These are phyloP conservation scores for Hydropsyche betteni DNA, from an alignment of 2,888 invertebrate genomes.

Conservation along the genomic window DNA sequence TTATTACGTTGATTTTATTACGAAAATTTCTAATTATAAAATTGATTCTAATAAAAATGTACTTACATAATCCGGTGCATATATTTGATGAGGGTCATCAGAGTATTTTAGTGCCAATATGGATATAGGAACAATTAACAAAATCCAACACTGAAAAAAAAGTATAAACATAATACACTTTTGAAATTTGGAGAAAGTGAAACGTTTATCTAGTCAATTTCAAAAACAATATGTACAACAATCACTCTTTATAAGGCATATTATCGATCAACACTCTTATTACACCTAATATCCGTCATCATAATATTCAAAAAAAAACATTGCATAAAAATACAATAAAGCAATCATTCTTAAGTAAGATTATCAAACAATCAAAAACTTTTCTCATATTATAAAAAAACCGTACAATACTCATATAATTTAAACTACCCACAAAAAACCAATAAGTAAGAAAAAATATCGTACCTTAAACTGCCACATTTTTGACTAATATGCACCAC, in stretches of 20 bases:
- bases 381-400: too few relatives aligned
- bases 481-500: neutral
- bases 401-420: neutral
- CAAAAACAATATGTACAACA: neutral
- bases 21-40: too few relatives aligned
- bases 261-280: too few relatives aligned
- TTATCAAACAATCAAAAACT: too few relatives aligned
- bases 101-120: conserved; percentile 31
- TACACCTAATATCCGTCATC: too few relatives aligned
- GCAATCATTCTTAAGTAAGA: too few relatives aligned
- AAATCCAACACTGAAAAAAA: conserved; percentile 41
- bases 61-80: conserved; percentile 52
- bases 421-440: neutral
- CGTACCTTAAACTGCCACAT: conserved; percentile 38
- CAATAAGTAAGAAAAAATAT: neutral
- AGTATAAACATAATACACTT: neutral
- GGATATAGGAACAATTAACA: conserved; percentile 1
- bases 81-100: conserved; percentile 30
- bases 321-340: neutral
- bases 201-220: conserved; percentile 24
- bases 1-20: too few relatives aligned
- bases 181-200: conserved; percentile 7
- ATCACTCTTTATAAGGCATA: too few relatives aligned
- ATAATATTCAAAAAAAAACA: neutral
- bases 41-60: neutral